Evolutionary conservation across 1,140 invertebrate genomes (phyloP), one percentile per base, ranked within the genome.

Genomic region (Drosophila baimaii): DNA sequence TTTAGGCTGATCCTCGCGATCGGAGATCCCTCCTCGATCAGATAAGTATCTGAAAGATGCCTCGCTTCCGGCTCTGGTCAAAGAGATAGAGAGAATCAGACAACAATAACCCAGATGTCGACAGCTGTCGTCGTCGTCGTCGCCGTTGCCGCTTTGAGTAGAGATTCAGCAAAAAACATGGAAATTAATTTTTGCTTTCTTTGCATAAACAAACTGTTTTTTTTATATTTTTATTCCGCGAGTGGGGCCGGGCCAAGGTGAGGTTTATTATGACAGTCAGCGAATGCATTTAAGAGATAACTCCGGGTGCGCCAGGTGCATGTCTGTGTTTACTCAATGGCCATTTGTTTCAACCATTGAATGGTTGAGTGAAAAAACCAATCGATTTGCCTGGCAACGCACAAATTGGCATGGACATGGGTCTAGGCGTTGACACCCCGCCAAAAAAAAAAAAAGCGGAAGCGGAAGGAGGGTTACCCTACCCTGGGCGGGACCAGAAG

Each of bases 301-400:
- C 44, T 31, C 9, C 58, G 47, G 55, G 61, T 69, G 72, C 23
- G 71, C 72, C 81, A 85, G 81, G 59, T 85, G 81, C 73, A 78
- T 65, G 63, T 63, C 54, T 71, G 41, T 72, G 69, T 71, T 72
- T 72, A 46, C 66, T 71, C 66, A 71, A 41, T 49, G 51, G 51
- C 33, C 65, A n/a, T n/a, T n/a, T n/a, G n/a, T n/a, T n/a, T n/a
- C n/a, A n/a, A n/a, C n/a, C n/a, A 59, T 55, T 52, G 25, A 49
- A 13, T 57, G 65, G 29, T 52, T 58, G 31, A 27, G 35, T 56
- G n/a, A 33, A 66, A 64, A 43, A 84, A 78, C 70, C 74, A 79
- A 84, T 88, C 70, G 84, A 89, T 89, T 89, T 77, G 59, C 84
- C 77, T 89, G 80, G 80, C 77, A 84, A 83, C 73, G 65, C 71